Evolutionary conservation across 2,797 vertebrate species (phyloP), one percentile per base, ranked within the genome.

Genomic region (Margarornis squamiger): DNA sequence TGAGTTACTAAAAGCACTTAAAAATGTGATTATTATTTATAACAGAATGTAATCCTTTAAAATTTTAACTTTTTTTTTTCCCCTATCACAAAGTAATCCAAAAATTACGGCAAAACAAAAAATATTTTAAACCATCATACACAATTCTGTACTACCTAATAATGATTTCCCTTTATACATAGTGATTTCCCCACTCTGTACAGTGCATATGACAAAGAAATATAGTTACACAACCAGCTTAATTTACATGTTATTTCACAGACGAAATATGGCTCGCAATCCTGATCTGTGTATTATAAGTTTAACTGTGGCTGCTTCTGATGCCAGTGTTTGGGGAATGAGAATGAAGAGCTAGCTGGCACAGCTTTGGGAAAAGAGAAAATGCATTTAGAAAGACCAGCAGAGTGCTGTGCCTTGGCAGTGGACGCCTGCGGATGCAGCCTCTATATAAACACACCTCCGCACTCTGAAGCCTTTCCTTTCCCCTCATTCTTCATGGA

Each of bases 1-100:
- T 99, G 97, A 98, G 98, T 95, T 91, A 77, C n/a, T 81, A 73
- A 67, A 95, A 82, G 22, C 39, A 49, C 10, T 75, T 27, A 18
- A 68, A 71, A 73, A 63, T 41, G 12, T 14, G 14, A 45, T 79
- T 90, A 17, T 89, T 43, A 41, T 14, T n/a, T 74, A 65, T 66
- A 88, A 76, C 84, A 51, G 34, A 82, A 82, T 29, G n/a, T 58
- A 78, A 58, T 16, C 9, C 9, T 90, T 90, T 65, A 61, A 88
- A 91, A 61, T 55, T 14, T 49, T 48, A 34, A 66, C 3, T 27
- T 32, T n/a, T 32, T 81, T 61, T 80, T 89, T 48, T 36, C 36
- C 57, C 15, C n/a, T 58, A 21, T 26, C 17, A 34, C 3, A 5
- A 86, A 73, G 18, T 59, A 68, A 68, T 73, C 9, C 59, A 68